Evolutionary conservation across 2,888 invertebrate genomes (phyloP), one percentile per base, ranked within the genome.

Genomic region (Phyllotreta cruciferae): DNA sequence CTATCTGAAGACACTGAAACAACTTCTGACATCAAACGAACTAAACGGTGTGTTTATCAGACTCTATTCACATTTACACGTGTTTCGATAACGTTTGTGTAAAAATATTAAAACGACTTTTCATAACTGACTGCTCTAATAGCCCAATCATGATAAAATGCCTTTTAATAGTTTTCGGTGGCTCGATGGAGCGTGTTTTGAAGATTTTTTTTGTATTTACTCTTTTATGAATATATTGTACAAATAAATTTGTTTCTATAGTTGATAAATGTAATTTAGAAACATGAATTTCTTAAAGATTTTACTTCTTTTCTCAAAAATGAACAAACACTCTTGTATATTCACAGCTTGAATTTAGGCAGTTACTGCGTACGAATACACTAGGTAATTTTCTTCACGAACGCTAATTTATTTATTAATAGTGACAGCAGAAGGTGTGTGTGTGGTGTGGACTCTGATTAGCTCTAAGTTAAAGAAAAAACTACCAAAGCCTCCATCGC

Each of bases 1-100:
- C 69, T 74, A 74, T 74, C 74, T 73, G 72, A 71, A 68, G 71
- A 69, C 71, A 71, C 64, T 70, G 68, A 66, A 69, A 64, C 68
- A 69, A 70, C 72, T 71, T 68, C 67, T 66, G 67, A 64, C 61
- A 56, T 68, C 68, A 68, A 68, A 68, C 62, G 54, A 60, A 52
- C 54, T 36, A 58, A 55, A 49, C 35, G 55, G 38, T 52, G 52
- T 62, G 64, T 67, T 67, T 64, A 64, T 64, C 66, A 47, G 52
- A 56, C 57, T 36, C 50, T 63, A 60, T 56, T 64, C 50, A 60
- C 64, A 63, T 65, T 67, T 58, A 63, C 64, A 64, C 65, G 61
- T 67, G 67, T 67, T 65, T 56, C 50, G 57, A 57, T 57, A 50
- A 57, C 38, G 11, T 57, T 56, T 56, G 49, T 57, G 47, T 57